Conservation (phyloP, 2,113 vertebrate species). For the Gasterosteus nipponicus region DNA sequence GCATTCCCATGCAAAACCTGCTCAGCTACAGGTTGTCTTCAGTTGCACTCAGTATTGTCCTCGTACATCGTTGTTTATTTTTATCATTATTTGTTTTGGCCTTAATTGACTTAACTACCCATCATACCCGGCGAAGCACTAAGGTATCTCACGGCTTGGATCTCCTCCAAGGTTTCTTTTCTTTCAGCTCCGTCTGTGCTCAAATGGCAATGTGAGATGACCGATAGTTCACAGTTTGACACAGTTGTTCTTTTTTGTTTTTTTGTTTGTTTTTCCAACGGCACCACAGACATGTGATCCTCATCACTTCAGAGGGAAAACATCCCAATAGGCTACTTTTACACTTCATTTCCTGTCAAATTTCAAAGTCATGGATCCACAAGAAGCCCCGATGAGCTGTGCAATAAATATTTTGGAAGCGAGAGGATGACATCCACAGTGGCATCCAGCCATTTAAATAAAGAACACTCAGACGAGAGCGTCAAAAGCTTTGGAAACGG, state of each 20-base stretch:
- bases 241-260: background rate
- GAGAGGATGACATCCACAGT: constrained; percentile 14
- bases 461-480: background rate
- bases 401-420: background rate
- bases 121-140: background rate
- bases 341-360: constrained; percentile 32
- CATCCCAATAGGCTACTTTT: background rate
- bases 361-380: constrained; percentile 24
- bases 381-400: constrained; percentile 11
- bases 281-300: constrained; percentile 1
- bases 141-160: background rate
- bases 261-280: background rate
- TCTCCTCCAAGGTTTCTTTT: constrained; percentile 17
- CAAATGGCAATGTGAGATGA: background rate
- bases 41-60: background rate
- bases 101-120: background rate
- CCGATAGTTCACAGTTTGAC: background rate
- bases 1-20: background rate
- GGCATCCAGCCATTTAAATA: background rate
- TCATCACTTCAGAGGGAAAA: background rate
- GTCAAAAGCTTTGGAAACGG: background rate
- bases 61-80: background rate
- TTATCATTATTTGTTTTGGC: background rate
- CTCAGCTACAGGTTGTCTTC: background rate
- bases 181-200: background rate